Evolutionary conservation across 53 echinoderm and acorn worm species (phyloP), one percentile per base, ranked within the genome.

Genomic region (Luidia sarsii): DNA sequence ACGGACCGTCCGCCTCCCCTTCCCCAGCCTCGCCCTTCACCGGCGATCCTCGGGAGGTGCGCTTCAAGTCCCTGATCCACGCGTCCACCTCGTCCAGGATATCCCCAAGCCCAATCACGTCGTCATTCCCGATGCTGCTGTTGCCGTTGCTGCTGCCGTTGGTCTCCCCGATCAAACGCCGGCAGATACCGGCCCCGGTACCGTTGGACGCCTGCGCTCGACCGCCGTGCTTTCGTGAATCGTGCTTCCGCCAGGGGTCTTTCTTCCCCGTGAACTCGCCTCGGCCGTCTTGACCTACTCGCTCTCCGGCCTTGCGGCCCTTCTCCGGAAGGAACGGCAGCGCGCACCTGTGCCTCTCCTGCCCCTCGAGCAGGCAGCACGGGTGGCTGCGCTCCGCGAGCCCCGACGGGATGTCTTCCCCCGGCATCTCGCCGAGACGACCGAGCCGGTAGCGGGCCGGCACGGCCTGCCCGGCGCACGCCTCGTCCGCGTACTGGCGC

Each of bases 311-410:
- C 2, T 48, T 27, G 21, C 68, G 11, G 48, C 46, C 39, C 38
- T 70, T 20, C 38, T 70, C 34, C 8, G 28, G 2, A 32, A 16
- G 33, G 7, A 15, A 15, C 16, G 33, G 8, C 13, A 30, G 7
- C 18, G 50, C 70, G 28, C 70, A 68, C 1, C 30, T 13, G 50
- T 70, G 50, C 50, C 50, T 48, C 50, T 70, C 70, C 32, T 19
- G 48, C 16, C n/a, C 51, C 50, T 70, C 70, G 9, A 49, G 31
- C 29, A 50, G 51, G 32, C 70, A 70, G 50, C 70, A 70, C 7
- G 70, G n/a, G 50, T 70, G 70, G 19, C 33, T 33, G 24, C 31
- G 50, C 7, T 50, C 41, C 2, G 50, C 50, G 29, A 25, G 25
- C 29, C 19, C 48, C 6, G 14, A 11, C 16, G 6, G 34, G 11